Conservation (phyloP, 1,140 invertebrate genomes). For the Euwallacea fornicatus region DNA sequence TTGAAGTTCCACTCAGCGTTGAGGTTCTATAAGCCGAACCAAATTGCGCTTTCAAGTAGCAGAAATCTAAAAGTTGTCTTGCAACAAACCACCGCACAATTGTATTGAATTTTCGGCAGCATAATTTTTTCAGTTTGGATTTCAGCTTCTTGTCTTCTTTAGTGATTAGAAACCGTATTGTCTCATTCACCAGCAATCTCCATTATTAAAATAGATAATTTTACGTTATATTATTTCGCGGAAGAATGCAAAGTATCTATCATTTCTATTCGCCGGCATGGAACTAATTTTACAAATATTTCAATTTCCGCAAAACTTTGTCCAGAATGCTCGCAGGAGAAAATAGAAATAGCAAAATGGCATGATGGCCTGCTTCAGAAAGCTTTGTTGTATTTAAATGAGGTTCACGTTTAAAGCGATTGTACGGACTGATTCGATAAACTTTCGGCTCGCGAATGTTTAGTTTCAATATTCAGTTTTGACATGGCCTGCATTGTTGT, state of each 20-base stretch:
- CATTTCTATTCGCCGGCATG: background rate
- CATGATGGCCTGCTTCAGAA: conserved; percentile 14
- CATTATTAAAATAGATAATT: too few species aligned
- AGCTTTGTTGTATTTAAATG: conserved; percentile 30
- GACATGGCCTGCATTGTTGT: background rate
- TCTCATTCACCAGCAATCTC: too few species aligned
- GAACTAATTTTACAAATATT: conserved; percentile 31
- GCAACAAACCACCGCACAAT: too few species aligned
- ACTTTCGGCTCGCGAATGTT: background rate
- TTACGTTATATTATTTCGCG: background rate
- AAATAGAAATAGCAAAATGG: conserved; percentile 23
- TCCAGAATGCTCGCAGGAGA: conserved; percentile 7
- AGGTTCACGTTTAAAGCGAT: conserved; percentile 21
- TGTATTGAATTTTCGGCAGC: too few species aligned
- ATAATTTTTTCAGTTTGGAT: too few species aligned
- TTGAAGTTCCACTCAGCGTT: too few species aligned
- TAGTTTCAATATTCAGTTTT: background rate
- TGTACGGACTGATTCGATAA: conserved; percentile 12
- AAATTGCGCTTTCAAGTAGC: too few species aligned
- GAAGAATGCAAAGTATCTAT: background rate
- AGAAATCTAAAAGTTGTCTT: too few species aligned
- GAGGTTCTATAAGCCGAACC: too few species aligned
- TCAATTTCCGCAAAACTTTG: conserved; percentile 26
- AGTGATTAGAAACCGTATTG: too few species aligned
- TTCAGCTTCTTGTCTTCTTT: too few species aligned